Base-by-base conservation (phyloP, 2,113 vertebrate genomes). In the Chlorodrepanis virens region DNA sequence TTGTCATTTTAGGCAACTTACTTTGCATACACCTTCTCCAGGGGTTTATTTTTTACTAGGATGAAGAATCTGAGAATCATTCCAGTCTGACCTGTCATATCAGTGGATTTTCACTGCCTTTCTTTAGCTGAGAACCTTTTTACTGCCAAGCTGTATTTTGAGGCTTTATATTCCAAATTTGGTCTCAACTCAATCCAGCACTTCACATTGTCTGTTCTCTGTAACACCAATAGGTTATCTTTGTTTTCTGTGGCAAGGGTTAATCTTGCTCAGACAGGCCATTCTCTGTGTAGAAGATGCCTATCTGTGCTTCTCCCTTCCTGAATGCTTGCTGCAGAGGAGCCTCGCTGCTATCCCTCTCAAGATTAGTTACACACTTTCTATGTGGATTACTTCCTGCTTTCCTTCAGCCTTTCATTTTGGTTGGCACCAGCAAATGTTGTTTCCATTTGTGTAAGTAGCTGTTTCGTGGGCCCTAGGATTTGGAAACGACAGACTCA, bases 191-290 rank as follows among this genome's bases (percentile, higher is more conserved):
- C 72, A 67, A 3, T 53, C 67, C 71, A 64, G 45, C 42, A 59
- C n/a, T 89, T 93, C 39, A 69, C 33, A 37, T 39, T 8, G 14
- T 68, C 64, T 90, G 63, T 83, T 90, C 65, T 81, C 45, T 87
- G 80, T 42, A 83, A 64, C 60, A 39, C 7, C 0, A 19, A 47
- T 67, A 70, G 4, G 52, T 84, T 94, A 93, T 95, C 88, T 91
- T 90, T 81, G 64, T 78, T 92, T 89, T 90, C 65, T 93, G 76
- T 95, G 84, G 94, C 85, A 92, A 94, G 93, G 93, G 94, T 96
- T 97, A 96, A 95, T 90, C 92, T 97, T 0, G 0, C 80, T 88
- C 86, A 96, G 92, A 90, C 76, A 75, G 83, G 60, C 92, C 88
- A 69, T 80, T 93, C 89, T 94, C 47, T 37, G 78, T 31, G 78